Percentiles rank a stretch among this genome's conserved stretches.
These are phyloP conservation scores for Drosophila ironensis DNA, from an alignment of 1,140 invertebrate species.

Conservation along the genomic window DNA sequence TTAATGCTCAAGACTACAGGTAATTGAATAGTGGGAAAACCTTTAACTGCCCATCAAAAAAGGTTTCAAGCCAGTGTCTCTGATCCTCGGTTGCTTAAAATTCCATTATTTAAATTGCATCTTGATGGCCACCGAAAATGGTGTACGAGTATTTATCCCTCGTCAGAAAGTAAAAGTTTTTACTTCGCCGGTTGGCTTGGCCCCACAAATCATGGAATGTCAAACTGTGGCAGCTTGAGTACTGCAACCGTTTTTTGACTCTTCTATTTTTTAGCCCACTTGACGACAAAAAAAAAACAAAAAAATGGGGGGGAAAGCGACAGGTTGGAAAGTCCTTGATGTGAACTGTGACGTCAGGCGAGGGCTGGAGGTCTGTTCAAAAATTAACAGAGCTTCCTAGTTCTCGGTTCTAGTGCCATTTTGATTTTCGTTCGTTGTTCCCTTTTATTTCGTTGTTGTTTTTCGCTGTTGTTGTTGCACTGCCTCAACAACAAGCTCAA, in stretches of 20 bases:
- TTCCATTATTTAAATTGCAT: constrained; percentile 26
- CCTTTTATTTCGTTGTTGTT: neutral
- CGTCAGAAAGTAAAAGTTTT: constrained; percentile 40
- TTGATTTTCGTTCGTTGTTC: constrained; percentile 21
- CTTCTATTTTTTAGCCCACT: neutral
- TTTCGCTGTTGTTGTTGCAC: constrained; percentile 33
- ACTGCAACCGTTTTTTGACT: constrained; percentile 33
- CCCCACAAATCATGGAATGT: constrained; percentile 26
- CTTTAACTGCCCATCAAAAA: too few relatives aligned
- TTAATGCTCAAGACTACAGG: too few relatives aligned
- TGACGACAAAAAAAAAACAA: neutral
- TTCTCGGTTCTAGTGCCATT: constrained; percentile 50
- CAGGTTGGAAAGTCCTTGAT: constrained; percentile 43
- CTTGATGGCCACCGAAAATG: constrained; percentile 2
- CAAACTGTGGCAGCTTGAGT: constrained; percentile 43
- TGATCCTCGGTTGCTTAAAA: constrained; percentile 7
- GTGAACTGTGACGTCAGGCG: constrained; percentile 19
- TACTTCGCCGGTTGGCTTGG: neutral
- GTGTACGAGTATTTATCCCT: neutral
- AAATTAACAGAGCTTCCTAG: constrained; percentile 62
- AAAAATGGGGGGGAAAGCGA: constrained; percentile 40
- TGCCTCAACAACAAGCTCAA: constrained; percentile 50
- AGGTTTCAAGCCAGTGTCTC: too few relatives aligned
- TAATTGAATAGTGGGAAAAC: too few relatives aligned
- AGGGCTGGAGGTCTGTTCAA: constrained; percentile 47